Evolutionary conservation across 2,113 vertebrate genomes (phyloP), one percentile per base, ranked within the genome.

Genomic region (Corythaeola cristata): DNA sequence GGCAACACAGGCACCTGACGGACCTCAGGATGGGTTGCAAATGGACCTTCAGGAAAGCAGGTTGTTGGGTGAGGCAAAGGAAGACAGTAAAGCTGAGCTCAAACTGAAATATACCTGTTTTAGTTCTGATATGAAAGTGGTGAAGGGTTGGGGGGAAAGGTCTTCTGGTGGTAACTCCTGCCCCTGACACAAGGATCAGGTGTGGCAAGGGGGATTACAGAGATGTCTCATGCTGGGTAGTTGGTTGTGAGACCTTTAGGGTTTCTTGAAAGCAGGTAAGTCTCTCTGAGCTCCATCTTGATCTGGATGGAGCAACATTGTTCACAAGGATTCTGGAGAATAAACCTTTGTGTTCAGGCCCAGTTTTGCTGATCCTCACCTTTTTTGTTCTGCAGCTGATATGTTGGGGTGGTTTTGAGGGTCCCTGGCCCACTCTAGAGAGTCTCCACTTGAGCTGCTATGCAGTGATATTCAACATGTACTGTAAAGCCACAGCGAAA

Each of bases 181-280:
- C 3, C 5, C 15, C 11, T 0, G 1, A 22, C 60, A 27, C 8
- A 58, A 53, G 21, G 7, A 8, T 1, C 8, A 81, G 39, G 16
- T 23, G 27, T 81, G 56, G 28, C 15, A 50, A 75, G 58, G 13
- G 28, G 28, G 17, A 45, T 79, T 1, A 3, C 32, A 53, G 35
- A 33, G 33, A 9, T 59, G 13, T 22, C 37, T 95, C 12, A 47
- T 67, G 21, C 5, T 59, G 33, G 17, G 28, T 16, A 67, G 37
- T 9, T 62, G 41, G 8, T 41, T 75, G 26, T 37, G 17, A 85
- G 52, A 64, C 28, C 3, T 17, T 49, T 10, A 64, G 15, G 17
- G 4, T 47, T 88, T 91, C 44, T 56, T 88, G 58, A 60, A 49
- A 71, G 44, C 19, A 41, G 32, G 5, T 12, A 35, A 39, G 24